Base-by-base conservation (phyloP, 2,888 invertebrate species). In the Elmis aenea region DNA sequence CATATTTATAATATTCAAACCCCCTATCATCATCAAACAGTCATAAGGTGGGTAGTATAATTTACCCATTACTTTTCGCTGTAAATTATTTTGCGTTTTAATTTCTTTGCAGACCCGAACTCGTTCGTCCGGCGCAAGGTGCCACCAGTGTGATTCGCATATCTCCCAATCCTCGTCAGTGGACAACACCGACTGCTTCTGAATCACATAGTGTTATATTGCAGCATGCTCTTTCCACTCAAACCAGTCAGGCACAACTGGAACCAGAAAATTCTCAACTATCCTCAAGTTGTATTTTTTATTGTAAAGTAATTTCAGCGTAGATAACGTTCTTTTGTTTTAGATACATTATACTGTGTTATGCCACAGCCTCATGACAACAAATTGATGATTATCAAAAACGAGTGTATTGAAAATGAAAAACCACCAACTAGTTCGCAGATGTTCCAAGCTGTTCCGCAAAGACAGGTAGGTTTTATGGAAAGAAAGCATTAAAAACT, bases 61-160 rank as follows among this genome's bases (percentile, higher is more conserved):
- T n/a, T n/a, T n/a, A n/a, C n/a, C n/a, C n/a, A n/a, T n/a, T n/a
- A n/a, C 8, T 18, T 5, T 18, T 8, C 8, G 5, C 18, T 18
- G 18, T 18, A 18, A 8, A 5, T 8, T 8, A 6, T 18, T 6
- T 6, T 18, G 18, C 5, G 8, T 5, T 18, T 18, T 18, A 18
- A 18, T 18, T 18, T 6, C 18, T 18, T 53, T 54, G 2, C 60
- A 84, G 85, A 57, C 86, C 86, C 2, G 85, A 85, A 61, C 65
- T 80, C 50, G 79, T 85, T 6, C 73, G 84, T 44, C 83, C 85
- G 8, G 72, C 72, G 13, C 70, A 64, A 53, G 74, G 76, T 16
- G 79, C 80, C 25, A 84, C 87, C 14, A 87, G 88, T 68, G 89
- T 89, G 20, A 90, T 90, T 57, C 72, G 89, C 59, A 83, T 88